A percentile compares a stretch with the other conserved stretches of the same genome.
phyloP scores from a whole-genome alignment of 2,888 invertebrate genomes.

The Eupithecia centaureata region DNA sequence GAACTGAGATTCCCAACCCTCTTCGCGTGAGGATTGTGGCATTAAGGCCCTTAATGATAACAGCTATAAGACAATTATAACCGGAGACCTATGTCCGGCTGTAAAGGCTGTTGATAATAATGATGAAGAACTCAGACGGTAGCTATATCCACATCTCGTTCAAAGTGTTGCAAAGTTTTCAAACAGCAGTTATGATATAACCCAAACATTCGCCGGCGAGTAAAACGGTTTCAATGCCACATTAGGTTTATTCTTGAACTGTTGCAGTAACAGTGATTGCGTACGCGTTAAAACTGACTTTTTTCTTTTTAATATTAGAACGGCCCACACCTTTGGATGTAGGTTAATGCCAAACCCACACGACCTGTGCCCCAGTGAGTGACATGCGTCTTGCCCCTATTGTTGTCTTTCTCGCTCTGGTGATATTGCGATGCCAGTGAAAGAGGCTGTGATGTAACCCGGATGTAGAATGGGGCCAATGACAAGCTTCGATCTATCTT shows the following conservation, averaged over 20 bases:
- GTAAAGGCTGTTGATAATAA: background rate
- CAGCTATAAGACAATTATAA: background rate
- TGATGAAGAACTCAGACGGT: background rate
- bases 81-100: background rate
- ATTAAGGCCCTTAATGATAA: background rate
- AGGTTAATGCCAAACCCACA: conserved; percentile 81
- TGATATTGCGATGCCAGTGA: conserved; percentile 50
- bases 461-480: conserved; percentile 62
- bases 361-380: conserved; percentile 69
- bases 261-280: conserved; percentile 66
- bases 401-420: conserved; percentile 52
- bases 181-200: conserved; percentile 17
- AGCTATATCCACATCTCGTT: background rate
- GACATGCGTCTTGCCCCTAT: conserved; percentile 63
- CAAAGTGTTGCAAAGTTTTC: conserved; percentile 15
- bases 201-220: conserved; percentile 18
- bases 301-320: conserved; percentile 75
- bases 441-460: conserved; percentile 53
- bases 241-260: conserved; percentile 61
- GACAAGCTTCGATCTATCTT: conserved; percentile 49
- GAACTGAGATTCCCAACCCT: background rate
- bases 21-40: background rate
- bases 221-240: conserved; percentile 40
- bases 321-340: conserved; percentile 76
- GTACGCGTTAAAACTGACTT: conserved; percentile 62